phyloP scores from a whole-genome alignment of 1,140 invertebrate species.

The Drosophila tropicalis region DNA sequence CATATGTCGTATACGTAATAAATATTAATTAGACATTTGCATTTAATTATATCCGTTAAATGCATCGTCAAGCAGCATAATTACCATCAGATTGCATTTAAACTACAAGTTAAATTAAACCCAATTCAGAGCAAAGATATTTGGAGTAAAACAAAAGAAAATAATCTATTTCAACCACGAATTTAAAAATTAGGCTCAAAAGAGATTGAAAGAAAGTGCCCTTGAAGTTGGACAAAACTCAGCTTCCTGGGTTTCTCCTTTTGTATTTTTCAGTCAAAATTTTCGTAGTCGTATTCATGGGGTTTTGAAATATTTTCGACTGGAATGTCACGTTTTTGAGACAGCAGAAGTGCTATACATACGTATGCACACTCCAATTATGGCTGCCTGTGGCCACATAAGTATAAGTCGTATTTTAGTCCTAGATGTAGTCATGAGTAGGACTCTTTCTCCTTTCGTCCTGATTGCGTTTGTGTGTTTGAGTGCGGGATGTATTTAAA shows the following conservation, averaged over 20 bases:
- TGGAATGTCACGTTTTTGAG: conserved; percentile 59
- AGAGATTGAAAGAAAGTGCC: background rate
- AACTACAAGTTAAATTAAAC: background rate
- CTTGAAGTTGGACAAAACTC: background rate
- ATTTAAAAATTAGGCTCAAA: background rate
- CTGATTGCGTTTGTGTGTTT: conserved; percentile 26
- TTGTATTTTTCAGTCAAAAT: conserved; percentile 30
- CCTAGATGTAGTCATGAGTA: background rate
- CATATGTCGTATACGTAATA: conserved; percentile 42
- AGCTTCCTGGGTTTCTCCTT: background rate
- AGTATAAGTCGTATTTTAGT: conserved; percentile 1
- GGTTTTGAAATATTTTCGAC: conserved; percentile 21
- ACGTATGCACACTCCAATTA: background rate
- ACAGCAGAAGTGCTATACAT: conserved; percentile 31
- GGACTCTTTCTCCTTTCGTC: conserved; percentile 17
- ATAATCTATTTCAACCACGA: too few relatives aligned
- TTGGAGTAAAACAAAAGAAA: too few relatives aligned
- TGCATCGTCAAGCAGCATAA: background rate
- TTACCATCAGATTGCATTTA: background rate
- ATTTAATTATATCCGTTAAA: conserved; percentile 36
- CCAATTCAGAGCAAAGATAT: too few relatives aligned
- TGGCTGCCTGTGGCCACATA: background rate
- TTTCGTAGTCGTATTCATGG: background rate
- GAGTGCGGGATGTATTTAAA: conserved; percentile 71
- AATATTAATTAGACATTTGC: conserved; percentile 73